Evolutionary conservation across 2,888 invertebrate genomes (phyloP).

Genomic region (Tupiocoris notatus): DNA sequence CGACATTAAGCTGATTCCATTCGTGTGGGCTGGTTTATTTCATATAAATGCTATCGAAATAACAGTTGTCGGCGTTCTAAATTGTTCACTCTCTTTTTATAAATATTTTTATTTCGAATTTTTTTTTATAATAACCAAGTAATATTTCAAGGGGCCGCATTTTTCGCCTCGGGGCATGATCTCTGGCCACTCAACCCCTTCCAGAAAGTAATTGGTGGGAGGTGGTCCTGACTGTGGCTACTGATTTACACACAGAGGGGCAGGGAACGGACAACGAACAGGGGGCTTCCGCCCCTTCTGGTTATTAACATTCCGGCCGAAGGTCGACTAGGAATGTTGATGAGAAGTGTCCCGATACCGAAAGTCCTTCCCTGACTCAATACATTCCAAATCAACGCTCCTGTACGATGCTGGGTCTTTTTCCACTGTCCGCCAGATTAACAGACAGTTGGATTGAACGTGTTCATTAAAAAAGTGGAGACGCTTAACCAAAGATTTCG

Average conservation of each 20-base stretch:
- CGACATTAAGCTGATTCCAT: neutral
- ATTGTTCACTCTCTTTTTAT: neutral
- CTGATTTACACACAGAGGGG: conserved; percentile 39
- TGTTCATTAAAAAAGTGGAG: conserved; percentile 1
- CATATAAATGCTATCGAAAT: conserved; percentile 34
- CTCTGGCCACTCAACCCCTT: neutral
- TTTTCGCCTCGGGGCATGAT: conserved; percentile 18
- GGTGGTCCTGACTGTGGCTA: conserved; percentile 29
- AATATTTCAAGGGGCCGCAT: conserved; percentile 27
- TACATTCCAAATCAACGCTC: conserved; percentile 40
- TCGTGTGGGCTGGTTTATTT: conserved; percentile 28
- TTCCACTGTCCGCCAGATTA: conserved; percentile 2
- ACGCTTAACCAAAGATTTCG: neutral
- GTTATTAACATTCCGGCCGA: conserved; percentile 41
- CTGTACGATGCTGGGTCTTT: neutral
- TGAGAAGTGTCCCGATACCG: conserved; percentile 10
- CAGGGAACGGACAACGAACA: neutral
- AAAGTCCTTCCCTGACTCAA: conserved; percentile 30
- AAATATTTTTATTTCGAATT: neutral
- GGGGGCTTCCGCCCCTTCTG: neutral
- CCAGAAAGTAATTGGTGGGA: conserved; percentile 41
- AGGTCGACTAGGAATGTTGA: conserved; percentile 39
- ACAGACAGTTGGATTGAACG: conserved; percentile 14
- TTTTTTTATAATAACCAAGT: conserved; percentile 32
- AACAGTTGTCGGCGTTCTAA: conserved; percentile 24